Percentiles rank a stretch among this genome's conserved stretches.
These are phyloP conservation scores for Emydocephalus ijimae DNA, from an alignment of 2,113 vertebrate genomes.

Conservation along the genomic window DNA sequence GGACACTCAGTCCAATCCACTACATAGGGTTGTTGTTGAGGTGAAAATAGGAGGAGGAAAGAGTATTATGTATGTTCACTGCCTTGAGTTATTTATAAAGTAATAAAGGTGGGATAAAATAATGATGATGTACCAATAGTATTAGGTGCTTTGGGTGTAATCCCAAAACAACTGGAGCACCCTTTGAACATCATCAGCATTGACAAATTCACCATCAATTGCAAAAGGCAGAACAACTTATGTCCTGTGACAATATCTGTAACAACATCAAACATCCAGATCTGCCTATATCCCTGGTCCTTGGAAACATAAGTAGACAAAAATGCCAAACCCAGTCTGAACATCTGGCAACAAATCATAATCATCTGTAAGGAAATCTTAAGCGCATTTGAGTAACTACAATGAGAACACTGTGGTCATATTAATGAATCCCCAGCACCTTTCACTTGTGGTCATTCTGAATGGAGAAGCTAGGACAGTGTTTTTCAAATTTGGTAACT, in stretches of 20 bases:
- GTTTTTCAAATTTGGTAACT: neutral
- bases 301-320: neutral
- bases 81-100: neutral
- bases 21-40: neutral
- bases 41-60: neutral
- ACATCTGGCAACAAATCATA: neutral
- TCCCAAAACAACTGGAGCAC: neutral
- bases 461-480: neutral
- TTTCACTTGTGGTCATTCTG: neutral
- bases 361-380: neutral
- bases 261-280: neutral
- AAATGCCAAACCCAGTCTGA: neutral
- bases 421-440: neutral
- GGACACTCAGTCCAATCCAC: neutral
- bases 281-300: neutral
- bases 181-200: neutral
- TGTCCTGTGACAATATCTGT: neutral
- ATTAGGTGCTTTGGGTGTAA: neutral
- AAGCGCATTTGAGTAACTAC: neutral
- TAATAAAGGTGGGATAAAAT: neutral
- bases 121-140: neutral
- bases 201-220: neutral
- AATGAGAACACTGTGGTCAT: neutral
- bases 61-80: neutral
- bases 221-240: neutral